Evolutionary conservation across 1,140 invertebrate species (phyloP).

Genomic region (Brachystomella parvula): DNA sequence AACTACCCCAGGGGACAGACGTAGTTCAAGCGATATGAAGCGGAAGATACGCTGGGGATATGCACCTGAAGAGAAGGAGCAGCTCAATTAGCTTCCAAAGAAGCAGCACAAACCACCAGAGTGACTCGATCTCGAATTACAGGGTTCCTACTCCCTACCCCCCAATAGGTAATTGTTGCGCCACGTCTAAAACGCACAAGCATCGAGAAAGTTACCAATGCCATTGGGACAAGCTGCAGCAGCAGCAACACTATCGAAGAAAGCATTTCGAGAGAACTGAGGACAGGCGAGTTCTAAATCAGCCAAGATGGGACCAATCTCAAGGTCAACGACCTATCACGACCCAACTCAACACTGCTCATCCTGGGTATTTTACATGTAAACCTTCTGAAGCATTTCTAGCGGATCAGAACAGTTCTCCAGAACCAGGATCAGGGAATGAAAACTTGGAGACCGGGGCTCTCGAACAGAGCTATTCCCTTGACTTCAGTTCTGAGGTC

Average conservation of each 20-base stretch:
- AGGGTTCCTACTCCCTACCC: not conserved
- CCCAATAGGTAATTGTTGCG: not conserved
- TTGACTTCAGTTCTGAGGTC: not conserved
- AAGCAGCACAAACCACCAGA: no score
- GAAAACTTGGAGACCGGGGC: no score
- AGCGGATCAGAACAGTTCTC: not conserved
- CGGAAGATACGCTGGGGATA: not conserved
- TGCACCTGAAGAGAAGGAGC: no score
- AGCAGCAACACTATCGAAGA: no score
- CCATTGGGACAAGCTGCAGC: not conserved
- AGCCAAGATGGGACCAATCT: not conserved
- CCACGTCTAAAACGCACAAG: not conserved
- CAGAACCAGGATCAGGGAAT: not conserved
- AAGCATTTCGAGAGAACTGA: no score
- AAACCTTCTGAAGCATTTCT: not conserved
- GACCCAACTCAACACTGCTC: not conserved
- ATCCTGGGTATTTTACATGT: not conserved
- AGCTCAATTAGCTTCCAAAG: no score
- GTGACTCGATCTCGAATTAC: not conserved
- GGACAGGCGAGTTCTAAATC: not conserved
- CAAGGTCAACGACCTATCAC: not conserved
- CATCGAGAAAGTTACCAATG: not conserved
- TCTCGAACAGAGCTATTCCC: not conserved
- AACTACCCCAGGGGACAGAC: not conserved
- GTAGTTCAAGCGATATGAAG: not conserved